phyloP scores from a whole-genome alignment of 2,888 invertebrate species.

The Axea sp. region DNA sequence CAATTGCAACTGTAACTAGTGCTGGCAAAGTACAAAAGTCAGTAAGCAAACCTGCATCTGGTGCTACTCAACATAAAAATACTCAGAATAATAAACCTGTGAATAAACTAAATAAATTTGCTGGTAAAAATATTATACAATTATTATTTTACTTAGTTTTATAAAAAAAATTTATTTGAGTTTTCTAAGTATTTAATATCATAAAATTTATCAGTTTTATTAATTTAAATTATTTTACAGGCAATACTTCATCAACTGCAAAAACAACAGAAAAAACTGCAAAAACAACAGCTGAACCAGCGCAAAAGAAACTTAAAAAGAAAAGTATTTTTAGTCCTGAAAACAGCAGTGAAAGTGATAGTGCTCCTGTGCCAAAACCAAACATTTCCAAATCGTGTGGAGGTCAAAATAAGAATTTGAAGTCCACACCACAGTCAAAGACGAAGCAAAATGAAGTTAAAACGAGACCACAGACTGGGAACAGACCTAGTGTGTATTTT shows the following conservation, averaged over 20 bases:
- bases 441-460: constrained; percentile 74
- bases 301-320: constrained; percentile 81
- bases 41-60: constrained; percentile 75
- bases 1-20: constrained; percentile 83
- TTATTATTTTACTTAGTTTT: too few relatives aligned
- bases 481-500: constrained; percentile 72
- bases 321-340: constrained; percentile 92
- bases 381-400: constrained; percentile 77
- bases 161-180: too few relatives aligned
- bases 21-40: constrained; percentile 81
- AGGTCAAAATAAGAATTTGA: constrained; percentile 73
- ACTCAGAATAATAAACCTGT: constrained; percentile 71
- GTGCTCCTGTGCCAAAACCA: constrained; percentile 78
- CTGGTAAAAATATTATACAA: constrained; percentile 69
- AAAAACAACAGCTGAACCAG: constrained; percentile 70
- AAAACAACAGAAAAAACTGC: constrained; percentile 68
- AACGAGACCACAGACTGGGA: constrained; percentile 80
- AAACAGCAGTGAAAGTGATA: constrained; percentile 85
- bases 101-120: constrained; percentile 72
- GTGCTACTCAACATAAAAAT: constrained; percentile 70
- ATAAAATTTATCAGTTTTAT: too few relatives aligned
- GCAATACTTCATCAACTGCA: constrained; percentile 44
- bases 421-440: constrained; percentile 76
- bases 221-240: not conserved
- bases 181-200: too few relatives aligned